A percentile compares a stretch with the other conserved stretches of the same genome.
These are phyloP conservation scores for Encarsia formosa DNA, from an alignment of 2,888 invertebrate genomes.

Conservation along the genomic window DNA sequence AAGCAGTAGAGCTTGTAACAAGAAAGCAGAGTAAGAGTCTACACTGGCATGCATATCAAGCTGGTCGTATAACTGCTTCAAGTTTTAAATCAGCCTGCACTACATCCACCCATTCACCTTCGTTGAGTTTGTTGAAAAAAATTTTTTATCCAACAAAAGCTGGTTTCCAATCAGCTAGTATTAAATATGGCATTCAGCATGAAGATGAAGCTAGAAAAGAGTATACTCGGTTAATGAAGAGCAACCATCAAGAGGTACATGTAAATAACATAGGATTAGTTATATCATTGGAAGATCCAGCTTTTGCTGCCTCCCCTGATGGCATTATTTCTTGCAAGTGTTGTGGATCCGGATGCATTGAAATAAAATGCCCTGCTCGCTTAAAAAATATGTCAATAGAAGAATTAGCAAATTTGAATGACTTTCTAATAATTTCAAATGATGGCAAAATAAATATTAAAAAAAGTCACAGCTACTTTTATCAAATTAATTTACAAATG, in stretches of 20 bases:
- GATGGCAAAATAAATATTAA: neutral
- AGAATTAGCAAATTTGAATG: neutral
- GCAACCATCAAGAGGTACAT: neutral
- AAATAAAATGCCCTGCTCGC: constrained; percentile 1
- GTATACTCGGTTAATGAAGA: neutral
- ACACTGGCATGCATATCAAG: neutral
- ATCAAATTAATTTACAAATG: neutral
- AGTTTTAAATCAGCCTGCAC: neutral
- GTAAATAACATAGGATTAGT: neutral
- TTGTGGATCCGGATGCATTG: neutral
- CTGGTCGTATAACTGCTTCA: neutral
- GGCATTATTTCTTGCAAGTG: constrained; percentile 1
- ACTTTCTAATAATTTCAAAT: neutral
- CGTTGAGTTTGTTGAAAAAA: neutral
- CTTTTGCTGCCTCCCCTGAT: neutral
- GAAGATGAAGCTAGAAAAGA: neutral
- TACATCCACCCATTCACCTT: neutral
- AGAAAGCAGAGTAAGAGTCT: neutral
- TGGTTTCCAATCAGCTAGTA: neutral
- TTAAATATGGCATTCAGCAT: neutral
- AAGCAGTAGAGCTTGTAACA: too few species aligned
- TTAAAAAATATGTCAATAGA: too few species aligned
- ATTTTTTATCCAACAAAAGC: neutral
- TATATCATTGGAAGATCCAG: neutral
- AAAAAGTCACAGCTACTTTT: neutral